A percentile compares a stretch with the other conserved stretches of the same genome.
Conservation (phyloP, 2,888 invertebrate species). For the Leptopilina myrica region DNA sequence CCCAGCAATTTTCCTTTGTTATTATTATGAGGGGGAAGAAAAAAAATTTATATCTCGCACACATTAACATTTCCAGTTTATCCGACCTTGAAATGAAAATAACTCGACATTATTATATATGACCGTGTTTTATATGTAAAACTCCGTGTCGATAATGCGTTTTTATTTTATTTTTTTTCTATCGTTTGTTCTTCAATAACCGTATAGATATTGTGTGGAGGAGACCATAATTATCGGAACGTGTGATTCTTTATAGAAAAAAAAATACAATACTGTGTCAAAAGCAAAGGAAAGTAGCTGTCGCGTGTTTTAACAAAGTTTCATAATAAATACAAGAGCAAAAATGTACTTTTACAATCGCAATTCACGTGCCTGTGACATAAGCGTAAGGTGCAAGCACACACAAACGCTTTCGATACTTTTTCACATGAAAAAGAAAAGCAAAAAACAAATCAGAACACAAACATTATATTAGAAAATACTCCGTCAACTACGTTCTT, state of each 20-base stretch:
- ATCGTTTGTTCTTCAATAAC: constrained; percentile 27
- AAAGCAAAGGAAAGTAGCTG: constrained; percentile 24
- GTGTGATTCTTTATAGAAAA: constrained; percentile 10
- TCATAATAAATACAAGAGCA: constrained; percentile 7
- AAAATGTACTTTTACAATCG: constrained; percentile 28
- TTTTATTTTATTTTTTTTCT: background rate
- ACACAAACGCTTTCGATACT: constrained; percentile 22
- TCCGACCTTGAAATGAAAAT: constrained; percentile 36
- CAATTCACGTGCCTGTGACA: constrained; percentile 34
- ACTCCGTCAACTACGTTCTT: constrained; percentile 19
- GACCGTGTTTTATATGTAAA: background rate
- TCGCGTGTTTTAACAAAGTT: constrained; percentile 15
- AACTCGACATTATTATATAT: constrained; percentile 24
- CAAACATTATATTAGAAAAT: background rate
- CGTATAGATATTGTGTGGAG: background rate
- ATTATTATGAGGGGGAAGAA: background rate
- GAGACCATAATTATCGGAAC: constrained; percentile 11
- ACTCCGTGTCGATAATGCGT: background rate
- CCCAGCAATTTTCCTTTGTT: constrained; percentile 32
- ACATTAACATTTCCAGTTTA: constrained; percentile 36
- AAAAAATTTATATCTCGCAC: constrained; percentile 29
- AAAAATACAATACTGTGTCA: constrained; percentile 5
- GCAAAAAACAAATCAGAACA: background rate
- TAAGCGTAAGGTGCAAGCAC: constrained; percentile 25
- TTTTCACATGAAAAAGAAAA: constrained; percentile 13